Conservation (phyloP, 2,888 invertebrate species). For the Hypselothyrea guttata region DNA sequence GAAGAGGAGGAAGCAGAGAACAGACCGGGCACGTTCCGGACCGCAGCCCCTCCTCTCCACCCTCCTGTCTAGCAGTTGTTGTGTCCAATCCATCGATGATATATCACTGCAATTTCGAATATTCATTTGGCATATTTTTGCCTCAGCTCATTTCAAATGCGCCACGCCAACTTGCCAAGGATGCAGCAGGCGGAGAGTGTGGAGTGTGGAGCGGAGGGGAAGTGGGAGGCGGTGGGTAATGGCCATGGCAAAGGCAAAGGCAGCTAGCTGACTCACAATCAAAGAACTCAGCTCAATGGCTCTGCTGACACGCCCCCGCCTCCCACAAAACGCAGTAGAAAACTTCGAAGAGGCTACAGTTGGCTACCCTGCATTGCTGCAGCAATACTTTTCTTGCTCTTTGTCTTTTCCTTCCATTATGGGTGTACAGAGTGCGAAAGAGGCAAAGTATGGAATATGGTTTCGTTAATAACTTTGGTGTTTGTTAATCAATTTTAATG, state of each 20-base stretch:
- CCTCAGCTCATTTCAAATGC: slow-evolving; percentile 67
- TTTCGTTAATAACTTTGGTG: too few relatives aligned
- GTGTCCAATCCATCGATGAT: slow-evolving; percentile 62
- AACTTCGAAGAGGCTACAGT: too few relatives aligned
- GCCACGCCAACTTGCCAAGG: slow-evolving; percentile 45
- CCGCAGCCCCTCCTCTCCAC: not conserved
- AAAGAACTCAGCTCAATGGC: not conserved
- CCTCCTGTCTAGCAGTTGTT: slow-evolving; percentile 3
- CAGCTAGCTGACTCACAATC: slow-evolving; percentile 28
- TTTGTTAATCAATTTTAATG: too few relatives aligned
- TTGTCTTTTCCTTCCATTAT: too few relatives aligned
- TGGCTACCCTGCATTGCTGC: too few relatives aligned
- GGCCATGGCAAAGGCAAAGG: slow-evolving; percentile 18
- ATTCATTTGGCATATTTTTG: slow-evolving; percentile 65
- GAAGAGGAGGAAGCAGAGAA: not conserved
- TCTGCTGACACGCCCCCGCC: slow-evolving; percentile 1
- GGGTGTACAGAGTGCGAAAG: too few relatives aligned
- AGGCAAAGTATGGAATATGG: too few relatives aligned
- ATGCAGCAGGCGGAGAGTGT: slow-evolving; percentile 21
- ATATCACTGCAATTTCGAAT: slow-evolving; percentile 68
- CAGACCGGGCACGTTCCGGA: slow-evolving; percentile 16
- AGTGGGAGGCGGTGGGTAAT: slow-evolving; percentile 1
- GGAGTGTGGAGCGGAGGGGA: not conserved
- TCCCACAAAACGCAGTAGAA: slow-evolving; percentile 1
- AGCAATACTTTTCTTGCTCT: too few relatives aligned